Percentiles rank a stretch among this genome's conserved stretches.
phyloP scores from a whole-genome alignment of 2,797 vertebrate species.

The Aldrovandia affinis region DNA sequence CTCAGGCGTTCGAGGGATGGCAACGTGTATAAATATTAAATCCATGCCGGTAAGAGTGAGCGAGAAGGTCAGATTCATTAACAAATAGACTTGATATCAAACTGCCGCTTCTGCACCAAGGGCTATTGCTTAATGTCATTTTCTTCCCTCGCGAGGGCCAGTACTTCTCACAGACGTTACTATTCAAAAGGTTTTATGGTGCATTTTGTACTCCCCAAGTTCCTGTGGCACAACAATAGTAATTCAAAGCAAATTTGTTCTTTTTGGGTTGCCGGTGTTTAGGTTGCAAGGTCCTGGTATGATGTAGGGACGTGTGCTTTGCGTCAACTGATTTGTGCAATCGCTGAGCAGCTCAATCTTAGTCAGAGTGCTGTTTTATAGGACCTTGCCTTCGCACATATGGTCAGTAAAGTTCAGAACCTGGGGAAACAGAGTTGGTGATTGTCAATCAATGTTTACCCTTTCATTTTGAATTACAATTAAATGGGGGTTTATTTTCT shows the following conservation, averaged over 20 bases:
- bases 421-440: background rate
- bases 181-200: background rate
- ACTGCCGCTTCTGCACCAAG: constrained; percentile 34
- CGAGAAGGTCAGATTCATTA: constrained; percentile 35
- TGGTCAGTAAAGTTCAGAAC: background rate
- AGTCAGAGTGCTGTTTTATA: no score
- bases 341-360: background rate
- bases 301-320: background rate
- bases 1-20: constrained; percentile 36
- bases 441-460: background rate
- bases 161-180: constrained; percentile 6
- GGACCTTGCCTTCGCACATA: background rate
- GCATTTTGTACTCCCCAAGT: background rate
- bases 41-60: constrained; percentile 29
- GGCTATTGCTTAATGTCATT: constrained; percentile 27
- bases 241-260: constrained; percentile 9
- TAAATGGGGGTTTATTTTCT: no score
- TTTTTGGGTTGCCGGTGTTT: background rate
- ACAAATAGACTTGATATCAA: constrained; percentile 18
- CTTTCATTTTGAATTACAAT: background rate
- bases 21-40: constrained; percentile 41
- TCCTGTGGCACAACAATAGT: constrained; percentile 9
- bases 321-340: background rate
- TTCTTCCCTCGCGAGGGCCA: background rate
- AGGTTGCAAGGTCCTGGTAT: background rate